Evolutionary conservation across 1,140 invertebrate genomes (phyloP), one percentile per base, ranked within the genome.

Genomic region (Pseudomyrmex gracilis): DNA sequence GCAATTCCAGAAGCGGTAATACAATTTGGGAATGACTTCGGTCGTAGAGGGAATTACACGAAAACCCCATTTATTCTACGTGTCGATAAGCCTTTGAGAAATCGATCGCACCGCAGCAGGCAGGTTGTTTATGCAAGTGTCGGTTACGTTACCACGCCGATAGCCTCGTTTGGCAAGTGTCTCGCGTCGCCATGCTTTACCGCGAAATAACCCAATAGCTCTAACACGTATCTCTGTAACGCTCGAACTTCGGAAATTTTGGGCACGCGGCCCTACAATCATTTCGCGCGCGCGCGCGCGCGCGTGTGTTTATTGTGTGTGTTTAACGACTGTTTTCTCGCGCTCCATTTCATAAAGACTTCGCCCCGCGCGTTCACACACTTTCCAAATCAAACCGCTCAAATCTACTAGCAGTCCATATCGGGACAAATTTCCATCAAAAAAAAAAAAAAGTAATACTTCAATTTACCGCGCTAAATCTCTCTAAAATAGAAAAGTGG

Each of bases 121-220:
- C 77, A 82, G 77, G 77, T 85, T 85, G 83, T 85, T 85, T 85
- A 85, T 85, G 83, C 83, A 85, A 85, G 83, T 85, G 77, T 84
- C 82, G 82, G 82, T 84, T 84, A 84, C 83, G 83, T 84, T 85
- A 85, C 83, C 77, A 82, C 83, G 83, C 83, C 83, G 78, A 85
- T 85, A 85, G 83, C 83, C 83, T 85, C 66, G 77, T 85, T 85
- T 85, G 77, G 76, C 77, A 82, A 85, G 77, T 85, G 83, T 85
- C 83, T 73, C 77, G 67, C 67, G 77, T 57, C 78, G 74, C 77
- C 70, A 80, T 71, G 83, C 77, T 71, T 71, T 58, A 80, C 76
- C 76, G 66, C 76, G 66, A 80, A 80, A 80, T 80, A 80, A 80
- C 66, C 76, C 76, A 80, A 80, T 80, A 80, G 76, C 76, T 80